phyloP scores from a whole-genome alignment of 2,797 vertebrate genomes.

The Knipowitschia caucasica region DNA sequence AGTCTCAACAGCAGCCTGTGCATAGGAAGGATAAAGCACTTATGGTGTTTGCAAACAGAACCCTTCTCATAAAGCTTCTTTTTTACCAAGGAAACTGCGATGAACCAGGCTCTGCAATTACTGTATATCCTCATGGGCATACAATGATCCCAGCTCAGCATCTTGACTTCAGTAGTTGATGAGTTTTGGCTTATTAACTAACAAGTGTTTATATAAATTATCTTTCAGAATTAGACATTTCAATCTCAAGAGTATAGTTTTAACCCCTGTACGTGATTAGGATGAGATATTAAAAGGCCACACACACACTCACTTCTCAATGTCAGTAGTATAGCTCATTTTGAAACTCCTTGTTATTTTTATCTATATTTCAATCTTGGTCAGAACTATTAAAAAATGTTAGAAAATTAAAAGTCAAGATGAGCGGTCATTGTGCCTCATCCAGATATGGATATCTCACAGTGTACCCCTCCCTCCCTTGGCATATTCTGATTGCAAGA shows the following conservation, averaged over 20 bases:
- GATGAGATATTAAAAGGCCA: too few species aligned
- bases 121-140: too few species aligned
- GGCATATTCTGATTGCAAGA: conserved; percentile 36
- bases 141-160: background rate
- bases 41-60: conserved; percentile 93
- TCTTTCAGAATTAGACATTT: background rate
- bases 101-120: conserved; percentile 28
- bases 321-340: background rate
- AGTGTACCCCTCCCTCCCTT: background rate
- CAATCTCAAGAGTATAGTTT: too few species aligned
- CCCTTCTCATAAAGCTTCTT: conserved; percentile 84
- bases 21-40: conserved; percentile 99
- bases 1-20: conserved; percentile 92
- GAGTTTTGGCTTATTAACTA: background rate
- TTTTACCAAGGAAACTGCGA: conserved; percentile 57
- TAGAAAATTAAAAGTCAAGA: background rate
- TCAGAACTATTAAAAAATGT: background rate
- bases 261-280: too few species aligned
- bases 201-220: background rate
- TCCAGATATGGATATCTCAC: background rate
- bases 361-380: too few species aligned
- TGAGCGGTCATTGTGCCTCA: background rate
- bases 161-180: background rate
- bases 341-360: too few species aligned
- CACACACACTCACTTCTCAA: too few species aligned